Evolutionary conservation across 2,888 invertebrate species (phyloP).

Genomic region (Euphydryas editha): DNA sequence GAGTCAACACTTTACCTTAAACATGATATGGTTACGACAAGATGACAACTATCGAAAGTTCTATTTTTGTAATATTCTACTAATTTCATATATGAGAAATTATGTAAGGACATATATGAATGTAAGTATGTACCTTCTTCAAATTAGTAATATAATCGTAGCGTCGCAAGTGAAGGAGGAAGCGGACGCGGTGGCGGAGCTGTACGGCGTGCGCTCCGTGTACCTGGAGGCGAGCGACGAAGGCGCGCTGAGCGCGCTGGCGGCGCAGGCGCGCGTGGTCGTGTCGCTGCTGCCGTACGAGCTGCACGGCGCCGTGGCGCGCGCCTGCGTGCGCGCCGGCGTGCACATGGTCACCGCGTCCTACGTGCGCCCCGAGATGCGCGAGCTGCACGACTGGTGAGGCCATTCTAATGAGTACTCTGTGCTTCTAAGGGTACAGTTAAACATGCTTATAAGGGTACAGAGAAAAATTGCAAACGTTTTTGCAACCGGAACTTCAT

Average conservation of each 20-base stretch:
- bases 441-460: no score
- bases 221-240: constrained; percentile 92
- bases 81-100: no score
- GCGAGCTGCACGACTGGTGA: constrained; percentile 89
- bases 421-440: no score
- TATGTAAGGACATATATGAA: no score
- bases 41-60: no score
- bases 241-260: constrained; percentile 87
- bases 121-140: no score
- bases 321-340: constrained; percentile 92
- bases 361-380: constrained; percentile 94
- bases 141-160: constrained; percentile 45
- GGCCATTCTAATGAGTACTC: constrained; percentile 49
- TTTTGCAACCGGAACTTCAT: no score
- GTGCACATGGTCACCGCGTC: constrained; percentile 98
- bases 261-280: constrained; percentile 89
- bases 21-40: no score
- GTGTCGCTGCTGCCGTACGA: constrained; percentile 96
- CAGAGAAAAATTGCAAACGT: no score
- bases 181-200: constrained; percentile 91
- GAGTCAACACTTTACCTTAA: no score
- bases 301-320: constrained; percentile 93
- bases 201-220: constrained; percentile 90
- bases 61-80: no score
- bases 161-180: constrained; percentile 94